A percentile compares a stretch with the other conserved stretches of the same genome.
These are phyloP conservation scores for Rhizoglyphus robini DNA, from an alignment of 1,140 invertebrate species.

Conservation along the genomic window DNA sequence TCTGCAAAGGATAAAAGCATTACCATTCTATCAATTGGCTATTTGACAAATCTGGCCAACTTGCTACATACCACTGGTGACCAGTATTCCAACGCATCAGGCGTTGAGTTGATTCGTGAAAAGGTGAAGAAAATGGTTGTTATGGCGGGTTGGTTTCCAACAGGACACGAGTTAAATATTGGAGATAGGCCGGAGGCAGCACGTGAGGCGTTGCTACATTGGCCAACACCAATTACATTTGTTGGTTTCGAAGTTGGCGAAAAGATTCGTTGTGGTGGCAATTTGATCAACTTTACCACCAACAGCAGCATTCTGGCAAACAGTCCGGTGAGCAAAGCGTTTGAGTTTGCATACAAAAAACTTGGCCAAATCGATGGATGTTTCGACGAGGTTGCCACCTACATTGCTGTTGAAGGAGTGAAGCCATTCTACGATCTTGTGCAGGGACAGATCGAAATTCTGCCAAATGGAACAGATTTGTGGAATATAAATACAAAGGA, in stretches of 20 bases:
- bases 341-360: not conserved
- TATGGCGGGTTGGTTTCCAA: conserved; percentile 7
- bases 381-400: not conserved
- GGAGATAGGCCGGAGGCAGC: not conserved
- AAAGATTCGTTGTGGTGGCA: not conserved
- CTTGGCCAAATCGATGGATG: not conserved
- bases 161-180: conserved; percentile 5
- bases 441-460: not conserved
- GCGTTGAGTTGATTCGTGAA: not conserved
- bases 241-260: not conserved
- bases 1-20: not conserved
- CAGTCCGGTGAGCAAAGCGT: not conserved
- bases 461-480: not conserved
- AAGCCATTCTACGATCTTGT: not conserved
- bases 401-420: not conserved
- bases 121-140: not conserved
- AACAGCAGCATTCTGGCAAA: no score
- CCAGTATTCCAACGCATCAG: not conserved
- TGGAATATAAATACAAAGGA: not conserved
- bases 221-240: not conserved
- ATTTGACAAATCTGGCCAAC: not conserved
- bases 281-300: not conserved
- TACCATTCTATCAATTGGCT: conserved; percentile 3
- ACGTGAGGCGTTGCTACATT: not conserved
- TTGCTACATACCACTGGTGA: conserved; percentile 2